Conservation (phyloP, 2,113 vertebrate genomes). For the Malaclemys terrapin region DNA sequence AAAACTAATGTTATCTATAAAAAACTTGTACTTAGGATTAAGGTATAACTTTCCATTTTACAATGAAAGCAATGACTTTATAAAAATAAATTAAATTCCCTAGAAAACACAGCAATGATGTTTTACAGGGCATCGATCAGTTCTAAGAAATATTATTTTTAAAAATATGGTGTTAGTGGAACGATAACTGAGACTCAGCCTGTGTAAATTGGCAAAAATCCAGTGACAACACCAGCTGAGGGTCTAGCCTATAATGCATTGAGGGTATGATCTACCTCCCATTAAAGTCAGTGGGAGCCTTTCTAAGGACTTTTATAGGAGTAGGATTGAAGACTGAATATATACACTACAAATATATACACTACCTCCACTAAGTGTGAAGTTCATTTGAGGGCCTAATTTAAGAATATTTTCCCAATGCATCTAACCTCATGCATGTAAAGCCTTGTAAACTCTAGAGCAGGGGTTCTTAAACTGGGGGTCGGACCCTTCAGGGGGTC, state of each 20-base stretch:
- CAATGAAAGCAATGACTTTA: background rate
- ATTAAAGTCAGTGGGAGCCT: background rate
- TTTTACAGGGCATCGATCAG: background rate
- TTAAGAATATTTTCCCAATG: background rate
- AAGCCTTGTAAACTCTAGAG: background rate
- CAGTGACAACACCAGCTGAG: background rate
- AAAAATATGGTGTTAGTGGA: background rate
- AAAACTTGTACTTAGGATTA: background rate
- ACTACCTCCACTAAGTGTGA: background rate
- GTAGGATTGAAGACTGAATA: background rate
- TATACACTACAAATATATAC: no score
- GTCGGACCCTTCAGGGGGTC: no score
- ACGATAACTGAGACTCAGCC: background rate
- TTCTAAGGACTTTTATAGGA: background rate
- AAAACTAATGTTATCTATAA: background rate
- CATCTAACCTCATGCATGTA: rapidly evolving
- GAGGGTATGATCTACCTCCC: background rate
- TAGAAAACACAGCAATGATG: background rate
- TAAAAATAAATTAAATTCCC: background rate
- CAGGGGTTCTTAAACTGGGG: no score
- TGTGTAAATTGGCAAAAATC: background rate
- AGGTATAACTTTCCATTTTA: background rate
- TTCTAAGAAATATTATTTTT: background rate
- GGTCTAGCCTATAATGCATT: background rate
- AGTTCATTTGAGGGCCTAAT: background rate